Evolutionary conservation across 2,888 invertebrate species (phyloP), one percentile per base, ranked within the genome.

Genomic region (Sinodicranocentrus sp.): DNA sequence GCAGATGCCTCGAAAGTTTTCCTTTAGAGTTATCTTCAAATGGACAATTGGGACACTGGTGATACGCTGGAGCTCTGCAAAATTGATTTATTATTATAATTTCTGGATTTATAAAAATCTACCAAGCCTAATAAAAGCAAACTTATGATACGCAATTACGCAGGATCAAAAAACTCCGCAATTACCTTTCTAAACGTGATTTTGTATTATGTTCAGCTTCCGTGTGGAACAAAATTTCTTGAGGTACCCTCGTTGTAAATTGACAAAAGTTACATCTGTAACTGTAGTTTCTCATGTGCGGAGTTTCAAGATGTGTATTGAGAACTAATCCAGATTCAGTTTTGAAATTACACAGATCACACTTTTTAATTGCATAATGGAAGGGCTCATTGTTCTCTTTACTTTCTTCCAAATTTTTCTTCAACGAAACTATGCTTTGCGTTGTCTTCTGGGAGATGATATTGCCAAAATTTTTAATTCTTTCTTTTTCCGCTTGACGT

Each of bases 11-110:
- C 0, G 95, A 95, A 88, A 98, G 91, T 91, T 97, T 97, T 28
- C 96, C 96, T 91, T 97, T 97, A 75, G 96, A 96, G 89, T 97
- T 97, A 89, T 97, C 97, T 90, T 98, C 98, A 90, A 97, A 98
- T 0, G 96, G 95, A 92, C 98, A 98, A 90, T 96, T 95, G 0
- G 96, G 95, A 90, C 98, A 98, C 90, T 97, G 96, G 90, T 97
- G 97, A 90, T 95, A 95, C 0, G 96, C 94, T 26, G 95, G 95
- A 0, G 96, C 95, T 86, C 96, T 93, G 63, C 25, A 76, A 52
- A 17, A 52, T n/a, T n/a, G n/a, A n/a, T n/a, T n/a, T n/a, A n/a
- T n/a, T n/a, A n/a, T n/a, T n/a, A n/a, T n/a, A n/a, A n/a, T n/a
- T n/a, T n/a, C n/a, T n/a, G n/a, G n/a, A n/a, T n/a, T n/a, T n/a